Conservation (phyloP, 2,797 vertebrate species). For the Enoplosus armatus region DNA sequence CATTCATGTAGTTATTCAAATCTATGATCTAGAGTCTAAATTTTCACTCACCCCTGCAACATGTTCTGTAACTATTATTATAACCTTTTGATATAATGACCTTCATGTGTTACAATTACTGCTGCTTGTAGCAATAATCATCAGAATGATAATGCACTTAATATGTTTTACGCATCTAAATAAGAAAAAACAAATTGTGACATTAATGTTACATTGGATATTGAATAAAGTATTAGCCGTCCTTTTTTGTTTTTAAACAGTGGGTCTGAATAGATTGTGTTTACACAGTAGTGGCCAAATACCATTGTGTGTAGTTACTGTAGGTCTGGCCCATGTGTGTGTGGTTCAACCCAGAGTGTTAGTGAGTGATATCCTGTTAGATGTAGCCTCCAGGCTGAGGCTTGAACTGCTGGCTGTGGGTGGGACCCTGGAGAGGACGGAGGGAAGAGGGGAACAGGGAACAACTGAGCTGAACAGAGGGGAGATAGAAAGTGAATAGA, state of each 20-base stretch:
- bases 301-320: conserved; percentile 47
- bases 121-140: not conserved
- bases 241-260: conserved; percentile 28
- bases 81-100: conserved; percentile 29
- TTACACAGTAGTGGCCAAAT: conserved; percentile 41
- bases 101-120: conserved; percentile 21
- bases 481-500: conserved; percentile 39
- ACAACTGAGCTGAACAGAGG: conserved; percentile 44
- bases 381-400: conserved; percentile 60
- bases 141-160: not conserved
- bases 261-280: conserved; percentile 25
- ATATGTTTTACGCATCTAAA: conserved; percentile 5
- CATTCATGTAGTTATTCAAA: conserved; percentile 19
- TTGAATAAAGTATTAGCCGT: not conserved
- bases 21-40: not conserved
- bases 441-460: conserved; percentile 42
- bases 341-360: conserved; percentile 54
- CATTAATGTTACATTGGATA: not conserved
- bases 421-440: conserved; percentile 62
- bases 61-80: conserved; percentile 40
- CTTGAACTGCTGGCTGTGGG: conserved; percentile 66
- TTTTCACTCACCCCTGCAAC: conserved; percentile 6
- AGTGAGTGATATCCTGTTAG: conserved; percentile 71
- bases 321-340: conserved; percentile 43
- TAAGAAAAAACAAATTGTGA: not conserved